A percentile compares a stretch with the other conserved stretches of the same genome.
These are phyloP conservation scores for Altica lythri DNA, from an alignment of 2,888 invertebrate genomes.

Conservation along the genomic window DNA sequence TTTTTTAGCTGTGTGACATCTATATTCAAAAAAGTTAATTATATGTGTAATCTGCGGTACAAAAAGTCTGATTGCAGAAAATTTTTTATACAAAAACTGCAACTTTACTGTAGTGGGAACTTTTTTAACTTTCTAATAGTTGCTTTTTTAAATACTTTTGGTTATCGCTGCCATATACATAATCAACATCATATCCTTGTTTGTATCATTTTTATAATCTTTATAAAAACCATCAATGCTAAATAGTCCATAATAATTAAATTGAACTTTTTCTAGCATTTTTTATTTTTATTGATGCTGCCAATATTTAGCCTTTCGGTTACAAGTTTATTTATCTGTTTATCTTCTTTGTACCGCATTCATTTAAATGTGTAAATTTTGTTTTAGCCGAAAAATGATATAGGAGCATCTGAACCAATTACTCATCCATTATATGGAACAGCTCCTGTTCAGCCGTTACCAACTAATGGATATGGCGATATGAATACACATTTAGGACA, in stretches of 20 bases:
- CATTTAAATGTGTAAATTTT: conserved; percentile 25
- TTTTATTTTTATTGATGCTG: not conserved
- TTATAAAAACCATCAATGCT: not conserved
- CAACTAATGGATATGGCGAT: conserved; percentile 46
- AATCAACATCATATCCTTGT: too few relatives aligned
- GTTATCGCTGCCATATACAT: too few relatives aligned
- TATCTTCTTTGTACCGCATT: conserved; percentile 17
- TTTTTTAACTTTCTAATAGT: too few relatives aligned
- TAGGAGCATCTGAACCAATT: conserved; percentile 68
- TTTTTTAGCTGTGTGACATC: too few relatives aligned
- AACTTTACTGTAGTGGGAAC: too few relatives aligned
- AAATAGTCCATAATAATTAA: not conserved
- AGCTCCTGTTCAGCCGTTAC: conserved; percentile 43
- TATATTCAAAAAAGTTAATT: too few relatives aligned
- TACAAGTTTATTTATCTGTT: conserved; percentile 11
- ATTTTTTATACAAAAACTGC: too few relatives aligned
- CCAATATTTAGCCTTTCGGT: too few relatives aligned
- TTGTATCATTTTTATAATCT: not conserved
- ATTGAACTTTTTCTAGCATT: too few relatives aligned
- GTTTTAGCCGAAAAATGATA: conserved; percentile 61
- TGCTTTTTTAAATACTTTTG: too few relatives aligned
- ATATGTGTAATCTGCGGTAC: too few relatives aligned
- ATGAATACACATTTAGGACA: conserved; percentile 28
- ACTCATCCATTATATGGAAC: conserved; percentile 71
- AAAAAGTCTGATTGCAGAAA: too few relatives aligned